Conservation (phyloP, 2,797 vertebrate genomes). For the Micrastur ruficollis region DNA sequence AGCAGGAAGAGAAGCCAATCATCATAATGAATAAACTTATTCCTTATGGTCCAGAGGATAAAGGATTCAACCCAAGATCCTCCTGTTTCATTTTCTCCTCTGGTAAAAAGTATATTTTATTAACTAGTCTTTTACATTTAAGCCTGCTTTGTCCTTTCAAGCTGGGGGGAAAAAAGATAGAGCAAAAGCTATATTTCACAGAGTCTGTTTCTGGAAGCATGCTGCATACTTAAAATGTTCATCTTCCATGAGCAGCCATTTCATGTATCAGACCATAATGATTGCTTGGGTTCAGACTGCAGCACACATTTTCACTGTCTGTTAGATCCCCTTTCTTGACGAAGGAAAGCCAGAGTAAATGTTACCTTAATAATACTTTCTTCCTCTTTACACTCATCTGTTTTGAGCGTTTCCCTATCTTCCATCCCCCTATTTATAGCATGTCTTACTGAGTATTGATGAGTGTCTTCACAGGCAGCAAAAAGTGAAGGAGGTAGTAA, state of each 20-base stretch:
- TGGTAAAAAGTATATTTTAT: slow-evolving; percentile 13
- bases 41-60: not conserved
- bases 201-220: slow-evolving; percentile 1
- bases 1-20: not conserved
- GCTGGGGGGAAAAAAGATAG: not conserved
- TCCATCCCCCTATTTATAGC: not conserved
- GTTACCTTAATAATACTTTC: not conserved
- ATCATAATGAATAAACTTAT: not conserved
- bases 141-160: not conserved
- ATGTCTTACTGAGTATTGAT: not conserved
- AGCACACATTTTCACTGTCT: not conserved
- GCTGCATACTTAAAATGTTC: slow-evolving; percentile 14
- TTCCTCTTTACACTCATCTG: not conserved
- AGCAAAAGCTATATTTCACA: not conserved
- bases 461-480: not conserved
- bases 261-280: not conserved
- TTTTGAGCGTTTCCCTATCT: not conserved
- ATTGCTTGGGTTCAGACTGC: not conserved
- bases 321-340: not conserved
- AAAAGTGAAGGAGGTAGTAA: not conserved
- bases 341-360: not conserved
- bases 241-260: not conserved
- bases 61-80: not conserved
- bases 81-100: not conserved
- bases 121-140: not conserved